Evolutionary conservation across 2,113 vertebrate species (phyloP).

Genomic region (Dromiciops gliroides): DNA sequence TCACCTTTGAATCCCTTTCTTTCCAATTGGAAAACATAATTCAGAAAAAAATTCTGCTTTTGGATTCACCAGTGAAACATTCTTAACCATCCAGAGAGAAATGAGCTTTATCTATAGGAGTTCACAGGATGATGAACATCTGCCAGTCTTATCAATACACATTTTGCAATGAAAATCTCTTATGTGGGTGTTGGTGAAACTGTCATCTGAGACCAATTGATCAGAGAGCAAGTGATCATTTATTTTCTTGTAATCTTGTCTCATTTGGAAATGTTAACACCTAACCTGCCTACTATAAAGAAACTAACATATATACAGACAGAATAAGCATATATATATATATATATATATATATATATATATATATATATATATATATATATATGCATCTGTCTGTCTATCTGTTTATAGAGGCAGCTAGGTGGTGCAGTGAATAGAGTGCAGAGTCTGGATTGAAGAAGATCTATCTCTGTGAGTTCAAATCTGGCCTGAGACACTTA

Average conservation of each 20-base stretch:
- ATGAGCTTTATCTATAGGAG: constrained; percentile 38
- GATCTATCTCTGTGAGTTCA: too few relatives aligned
- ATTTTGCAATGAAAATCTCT: not conserved
- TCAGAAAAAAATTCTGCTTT: constrained; percentile 56
- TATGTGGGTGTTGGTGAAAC: not conserved
- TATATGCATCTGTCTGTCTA: too few relatives aligned
- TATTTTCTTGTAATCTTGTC: not conserved
- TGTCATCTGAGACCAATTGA: not conserved
- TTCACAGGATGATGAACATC: constrained; percentile 1
- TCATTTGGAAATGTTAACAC: not conserved
- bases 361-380: too few relatives aligned
- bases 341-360: too few relatives aligned
- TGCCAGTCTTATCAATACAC: not conserved
- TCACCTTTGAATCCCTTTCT: constrained; percentile 42
- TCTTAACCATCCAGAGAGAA: constrained; percentile 38
- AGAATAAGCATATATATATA: too few relatives aligned
- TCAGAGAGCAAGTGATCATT: constrained; percentile 11
- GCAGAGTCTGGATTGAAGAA: too few relatives aligned
- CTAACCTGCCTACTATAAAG: not conserved
- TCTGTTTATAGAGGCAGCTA: too few relatives aligned
- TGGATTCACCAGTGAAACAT: constrained; percentile 45
- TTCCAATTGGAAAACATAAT: constrained; percentile 6
- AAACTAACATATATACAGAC: not conserved
- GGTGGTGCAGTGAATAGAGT: too few relatives aligned
- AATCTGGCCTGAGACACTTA: too few relatives aligned